These are phyloP conservation scores for Sarcophaga subvicina DNA, from an alignment of 2,888 invertebrate species.

Conservation along the genomic window DNA sequence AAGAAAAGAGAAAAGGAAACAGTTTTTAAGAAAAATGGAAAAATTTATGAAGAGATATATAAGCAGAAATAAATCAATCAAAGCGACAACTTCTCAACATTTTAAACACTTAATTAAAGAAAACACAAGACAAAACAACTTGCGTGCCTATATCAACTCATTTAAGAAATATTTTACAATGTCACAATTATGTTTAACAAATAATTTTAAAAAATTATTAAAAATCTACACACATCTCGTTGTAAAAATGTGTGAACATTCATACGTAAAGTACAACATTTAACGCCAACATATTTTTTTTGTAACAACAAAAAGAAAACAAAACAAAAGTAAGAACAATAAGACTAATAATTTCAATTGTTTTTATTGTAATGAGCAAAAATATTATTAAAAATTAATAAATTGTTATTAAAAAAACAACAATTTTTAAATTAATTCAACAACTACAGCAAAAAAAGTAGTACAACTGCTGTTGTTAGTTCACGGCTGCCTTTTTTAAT, in stretches of 20 bases:
- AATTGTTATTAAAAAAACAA: conserved; percentile 17
- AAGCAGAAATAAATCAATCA: not conserved
- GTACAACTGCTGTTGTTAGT: not conserved
- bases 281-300: conserved; percentile 21
- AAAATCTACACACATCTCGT: conserved; percentile 7
- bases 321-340: not conserved
- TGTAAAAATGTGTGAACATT: conserved; percentile 47
- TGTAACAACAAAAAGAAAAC: not conserved
- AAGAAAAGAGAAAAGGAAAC: too few species aligned
- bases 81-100: not conserved
- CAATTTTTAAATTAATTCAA: not conserved
- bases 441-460: not conserved
- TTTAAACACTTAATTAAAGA: conserved; percentile 3
- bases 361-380: not conserved
- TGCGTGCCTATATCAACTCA: too few species aligned
- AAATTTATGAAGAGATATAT: not conserved
- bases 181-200: not conserved
- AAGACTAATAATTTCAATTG: not conserved
- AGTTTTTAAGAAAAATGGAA: too few species aligned
- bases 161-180: not conserved
- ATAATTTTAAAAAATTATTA: conserved; percentile 6
- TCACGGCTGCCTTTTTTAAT: conserved; percentile 15
- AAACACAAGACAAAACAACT: too few species aligned
- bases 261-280: conserved; percentile 4
- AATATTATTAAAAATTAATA: conserved; percentile 38